Percentiles rank a stretch among this genome's conserved stretches.
phyloP scores from a whole-genome alignment of 2,113 vertebrate genomes.

The Coryphaenoides rupestris region DNA sequence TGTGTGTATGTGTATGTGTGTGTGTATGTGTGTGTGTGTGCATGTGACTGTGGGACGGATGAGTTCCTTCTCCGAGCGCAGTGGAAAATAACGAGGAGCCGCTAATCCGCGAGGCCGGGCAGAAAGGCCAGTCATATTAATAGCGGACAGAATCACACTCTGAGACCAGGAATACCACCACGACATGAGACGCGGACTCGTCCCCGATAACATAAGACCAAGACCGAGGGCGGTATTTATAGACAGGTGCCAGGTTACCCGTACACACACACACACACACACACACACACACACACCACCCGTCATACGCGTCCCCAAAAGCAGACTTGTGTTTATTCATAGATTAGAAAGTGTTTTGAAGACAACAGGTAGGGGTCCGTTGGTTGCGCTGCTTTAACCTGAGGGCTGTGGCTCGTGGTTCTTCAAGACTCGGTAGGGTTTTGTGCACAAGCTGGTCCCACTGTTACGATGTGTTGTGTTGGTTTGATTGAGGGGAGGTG shows the following conservation, averaged over 20 bases:
- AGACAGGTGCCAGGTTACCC: constrained; percentile 42
- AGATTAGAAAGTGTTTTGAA: too few relatives aligned
- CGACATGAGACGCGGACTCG: constrained; percentile 34
- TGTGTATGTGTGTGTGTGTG: neutral
- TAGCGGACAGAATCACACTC: constrained; percentile 81
- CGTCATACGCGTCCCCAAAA: too few relatives aligned
- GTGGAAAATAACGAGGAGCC: constrained; percentile 71
- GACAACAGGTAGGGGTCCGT: too few relatives aligned
- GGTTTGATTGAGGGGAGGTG: too few relatives aligned
- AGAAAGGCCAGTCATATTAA: constrained; percentile 92
- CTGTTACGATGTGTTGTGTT: too few relatives aligned
- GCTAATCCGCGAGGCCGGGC: constrained; percentile 80
- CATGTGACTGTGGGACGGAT: constrained; percentile 17
- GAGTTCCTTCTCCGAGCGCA: constrained; percentile 40
- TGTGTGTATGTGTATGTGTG: constrained; percentile 6
- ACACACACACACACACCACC: too few relatives aligned
- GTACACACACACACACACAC: too few relatives aligned
- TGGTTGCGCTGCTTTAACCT: too few relatives aligned
- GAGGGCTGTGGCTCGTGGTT: too few relatives aligned
- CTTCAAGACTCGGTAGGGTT: too few relatives aligned
- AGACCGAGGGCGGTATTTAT: constrained; percentile 24
- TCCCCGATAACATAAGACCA: constrained; percentile 29
- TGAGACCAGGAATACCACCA: constrained; percentile 52
- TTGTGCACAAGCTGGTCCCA: too few relatives aligned
- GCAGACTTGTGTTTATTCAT: too few relatives aligned